Evolutionary conservation across 2,797 vertebrate genomes (phyloP), one percentile per base, ranked within the genome.

Genomic region (Prunella strophiata): DNA sequence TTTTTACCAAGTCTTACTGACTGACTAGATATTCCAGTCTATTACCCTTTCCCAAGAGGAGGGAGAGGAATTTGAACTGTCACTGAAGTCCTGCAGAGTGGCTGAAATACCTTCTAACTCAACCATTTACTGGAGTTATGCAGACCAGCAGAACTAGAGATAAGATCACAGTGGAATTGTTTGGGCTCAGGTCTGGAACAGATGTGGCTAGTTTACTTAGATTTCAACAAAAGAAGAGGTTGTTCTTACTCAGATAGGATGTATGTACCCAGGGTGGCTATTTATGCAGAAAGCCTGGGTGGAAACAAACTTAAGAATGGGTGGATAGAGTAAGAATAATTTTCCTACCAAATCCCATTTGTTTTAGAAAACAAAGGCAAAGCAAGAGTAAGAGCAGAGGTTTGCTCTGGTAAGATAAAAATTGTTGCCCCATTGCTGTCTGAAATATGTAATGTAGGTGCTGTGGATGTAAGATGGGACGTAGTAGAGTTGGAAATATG

Each of bases 341-440:
- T 76, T 3, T 7, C 0, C 0, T 76, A 9, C 5, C 7, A 84
- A 22, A 42, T 71, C 9, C 1, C 5, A 3, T 30, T 66, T 87
- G 9, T 47, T 8, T 63, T 27, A 67, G 27, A 61, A 85, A 52
- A 22, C 26, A 57, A n/a, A 55, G 22, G 34, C 47, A 43, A 58
- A 84, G 11, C 6, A 58, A 43, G 15, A 70, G 6, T 42, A n/a
- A 75, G 36, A 50, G 23, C 12, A 21, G 13, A 71, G 47, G 13
- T 58, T 42, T 30, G 30, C 25, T 42, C 42, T 57, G 3, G 11
- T 62, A 16, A 36, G 7, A 16, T 15, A 32, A 72, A 65, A 13
- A 9, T n/a, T 30, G 2, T 21, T 81, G 4, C 1, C 3, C 3
- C 13, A 5, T 1, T 8, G 5, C 5, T 21, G 14, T 50, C 38